Evolutionary conservation across 2,113 vertebrate genomes (phyloP).

Genomic region (Platysteira castanea): DNA sequence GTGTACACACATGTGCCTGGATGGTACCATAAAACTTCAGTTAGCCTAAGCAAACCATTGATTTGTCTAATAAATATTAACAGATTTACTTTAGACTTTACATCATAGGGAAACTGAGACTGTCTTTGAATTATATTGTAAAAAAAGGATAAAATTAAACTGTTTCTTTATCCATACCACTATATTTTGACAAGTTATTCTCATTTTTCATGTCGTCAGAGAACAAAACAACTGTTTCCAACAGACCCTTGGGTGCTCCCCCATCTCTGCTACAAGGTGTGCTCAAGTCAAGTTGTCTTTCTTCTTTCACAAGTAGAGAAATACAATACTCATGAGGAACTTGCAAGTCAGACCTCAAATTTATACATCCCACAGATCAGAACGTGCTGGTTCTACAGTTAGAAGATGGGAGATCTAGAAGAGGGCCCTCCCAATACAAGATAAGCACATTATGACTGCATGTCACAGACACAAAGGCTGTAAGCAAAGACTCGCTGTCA

Average conservation of each 20-base stretch:
- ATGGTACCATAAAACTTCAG: conserved; percentile 30
- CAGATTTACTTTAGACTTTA: conserved; percentile 26
- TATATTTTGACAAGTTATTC: conserved; percentile 35
- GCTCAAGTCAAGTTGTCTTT: neutral
- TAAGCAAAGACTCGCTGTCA: neutral
- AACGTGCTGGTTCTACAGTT: neutral
- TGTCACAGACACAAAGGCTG: neutral
- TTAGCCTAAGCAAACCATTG: conserved; percentile 38
- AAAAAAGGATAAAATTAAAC: conserved; percentile 58
- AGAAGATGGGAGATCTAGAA: neutral
- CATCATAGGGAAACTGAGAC: conserved; percentile 24
- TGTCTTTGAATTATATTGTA: conserved; percentile 57
- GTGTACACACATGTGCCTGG: conserved; percentile 49
- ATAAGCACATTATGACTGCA: neutral
- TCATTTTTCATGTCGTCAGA: neutral
- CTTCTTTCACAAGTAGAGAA: neutral
- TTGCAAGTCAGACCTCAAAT: neutral
- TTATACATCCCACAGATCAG: neutral
- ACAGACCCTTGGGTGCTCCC: neutral
- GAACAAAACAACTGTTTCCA: neutral
- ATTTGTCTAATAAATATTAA: conserved; percentile 59
- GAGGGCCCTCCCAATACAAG: neutral
- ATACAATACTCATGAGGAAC: neutral
- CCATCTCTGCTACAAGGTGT: neutral
- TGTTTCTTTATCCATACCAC: conserved; percentile 47